Evolutionary conservation across 2,113 vertebrate genomes (phyloP), one percentile per base, ranked within the genome.

Genomic region (Puma concolor): DNA sequence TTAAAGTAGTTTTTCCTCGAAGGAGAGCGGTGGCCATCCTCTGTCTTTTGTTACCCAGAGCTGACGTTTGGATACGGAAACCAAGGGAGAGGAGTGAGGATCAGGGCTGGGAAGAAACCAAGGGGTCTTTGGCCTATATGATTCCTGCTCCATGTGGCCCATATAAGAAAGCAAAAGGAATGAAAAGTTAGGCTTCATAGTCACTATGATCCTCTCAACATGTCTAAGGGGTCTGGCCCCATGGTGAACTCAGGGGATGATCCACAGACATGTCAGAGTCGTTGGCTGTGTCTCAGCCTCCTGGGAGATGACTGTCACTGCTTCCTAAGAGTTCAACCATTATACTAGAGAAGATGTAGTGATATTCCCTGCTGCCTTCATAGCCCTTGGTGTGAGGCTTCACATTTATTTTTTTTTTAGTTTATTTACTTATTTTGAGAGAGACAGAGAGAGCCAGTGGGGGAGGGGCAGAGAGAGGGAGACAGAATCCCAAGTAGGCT

Each of bases 281-380:
- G 2, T 23, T 74, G 5, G 5, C 5, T 52, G 0, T 81, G 13
- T 66, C 12, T 57, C 31, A 19, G 48, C 1, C 27, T 5, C 10
- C 27, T 80, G 38, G 36, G 41, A 25, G 3, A 7, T 69, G 48
- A 14, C 15, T 2, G 17, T 76, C n/a, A 6, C 54, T 33, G 2
- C 27, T n/a, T 38, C 38, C 31, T 69, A 4, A 66, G 21, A 14
- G 0, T 77, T 60, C 57, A 27, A 1, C 27, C 50, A 29, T 6
- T 36, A 25, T 9, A 29, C 23, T 11, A 15, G 64, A 67, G 33
- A 17, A 36, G 16, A 91, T 3, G 0, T 23, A 14, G 36, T 0
- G 21, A 44, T 48, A 0, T 21, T 66, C 21, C 29, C 21, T 67
- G 31, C 11, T 67, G 57, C 9, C 17, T 25, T 83, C 44, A 0